Conservation (phyloP, 2,888 invertebrate species). For the Parnassius mnemosyne region DNA sequence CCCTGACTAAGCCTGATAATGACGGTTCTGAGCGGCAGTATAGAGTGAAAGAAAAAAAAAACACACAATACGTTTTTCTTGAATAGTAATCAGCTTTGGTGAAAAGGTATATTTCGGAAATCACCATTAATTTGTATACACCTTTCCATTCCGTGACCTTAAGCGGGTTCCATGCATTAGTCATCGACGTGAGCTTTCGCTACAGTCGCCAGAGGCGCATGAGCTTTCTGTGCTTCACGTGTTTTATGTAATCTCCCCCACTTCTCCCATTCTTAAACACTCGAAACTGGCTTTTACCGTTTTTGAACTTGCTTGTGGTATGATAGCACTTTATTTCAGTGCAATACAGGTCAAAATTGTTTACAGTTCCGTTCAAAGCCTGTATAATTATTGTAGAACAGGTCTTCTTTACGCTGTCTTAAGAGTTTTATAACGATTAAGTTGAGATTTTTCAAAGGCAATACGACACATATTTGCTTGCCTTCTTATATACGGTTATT, state of each 20-base stretch:
- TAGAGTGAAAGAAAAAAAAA: too few relatives aligned
- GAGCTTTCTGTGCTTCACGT: constrained; percentile 59
- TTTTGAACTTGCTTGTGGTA: neutral
- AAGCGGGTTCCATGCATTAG: constrained; percentile 44
- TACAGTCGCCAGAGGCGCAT: constrained; percentile 58
- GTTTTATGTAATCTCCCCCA: constrained; percentile 68
- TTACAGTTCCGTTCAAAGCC: neutral
- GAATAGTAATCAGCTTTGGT: constrained; percentile 20
- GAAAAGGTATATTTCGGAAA: neutral
- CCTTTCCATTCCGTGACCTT: constrained; percentile 33
- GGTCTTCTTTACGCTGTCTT: constrained; percentile 23
- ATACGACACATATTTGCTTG: constrained; percentile 37
- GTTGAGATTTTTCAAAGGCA: constrained; percentile 12
- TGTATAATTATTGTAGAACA: constrained; percentile 1
- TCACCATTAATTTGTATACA: constrained; percentile 29
- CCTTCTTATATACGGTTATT: constrained; percentile 8
- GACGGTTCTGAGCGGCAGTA: too few relatives aligned
- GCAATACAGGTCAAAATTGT: constrained; percentile 11
- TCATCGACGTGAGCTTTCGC: constrained; percentile 62
- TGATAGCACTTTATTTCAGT: constrained; percentile 2
- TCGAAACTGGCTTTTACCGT: neutral
- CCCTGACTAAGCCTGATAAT: too few relatives aligned
- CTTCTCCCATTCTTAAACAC: constrained; percentile 34
- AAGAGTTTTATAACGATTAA: constrained; percentile 9
- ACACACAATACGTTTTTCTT: too few relatives aligned